Percentiles rank a stretch among this genome's conserved stretches.
phyloP scores from a whole-genome alignment of 1,140 invertebrate genomes.

The Ericerus pela region DNA sequence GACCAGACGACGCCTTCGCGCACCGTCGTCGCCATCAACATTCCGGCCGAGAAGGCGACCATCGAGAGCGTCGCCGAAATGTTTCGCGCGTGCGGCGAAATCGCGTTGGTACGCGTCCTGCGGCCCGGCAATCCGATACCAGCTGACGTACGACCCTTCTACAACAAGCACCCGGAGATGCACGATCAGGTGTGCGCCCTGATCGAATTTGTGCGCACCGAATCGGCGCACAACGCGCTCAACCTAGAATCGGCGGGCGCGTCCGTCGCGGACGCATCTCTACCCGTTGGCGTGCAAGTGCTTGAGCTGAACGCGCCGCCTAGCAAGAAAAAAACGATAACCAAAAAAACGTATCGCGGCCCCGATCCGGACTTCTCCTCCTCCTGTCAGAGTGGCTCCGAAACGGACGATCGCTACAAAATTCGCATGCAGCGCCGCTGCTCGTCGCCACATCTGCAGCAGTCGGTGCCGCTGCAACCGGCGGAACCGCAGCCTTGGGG shows the following conservation, averaged over 20 bases:
- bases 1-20: constrained; percentile 82
- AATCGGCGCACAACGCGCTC: constrained; percentile 63
- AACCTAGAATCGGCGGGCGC: constrained; percentile 35
- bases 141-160: constrained; percentile 72
- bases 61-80: constrained; percentile 78
- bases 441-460: constrained; percentile 37
- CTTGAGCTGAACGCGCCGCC: constrained; percentile 30
- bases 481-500: constrained; percentile 40
- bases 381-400: constrained; percentile 49
- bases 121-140: constrained; percentile 73
- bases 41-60: constrained; percentile 66
- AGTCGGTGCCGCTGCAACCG: constrained; percentile 30
- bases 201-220: constrained; percentile 76
- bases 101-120: constrained; percentile 68
- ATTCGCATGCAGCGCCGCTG: constrained; percentile 34
- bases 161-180: constrained; percentile 77
- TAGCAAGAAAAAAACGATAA: constrained; percentile 30
- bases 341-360: constrained; percentile 26
- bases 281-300: constrained; percentile 22
- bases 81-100: constrained; percentile 73
- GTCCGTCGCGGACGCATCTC: not conserved
- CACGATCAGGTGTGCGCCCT: constrained; percentile 68
- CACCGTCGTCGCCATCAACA: constrained; percentile 70
- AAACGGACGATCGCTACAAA: constrained; percentile 42
- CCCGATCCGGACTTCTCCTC: constrained; percentile 33